A percentile compares a stretch with the other conserved stretches of the same genome.
Conservation (phyloP, 2,888 invertebrate genomes). For the Resseliella maxima region DNA sequence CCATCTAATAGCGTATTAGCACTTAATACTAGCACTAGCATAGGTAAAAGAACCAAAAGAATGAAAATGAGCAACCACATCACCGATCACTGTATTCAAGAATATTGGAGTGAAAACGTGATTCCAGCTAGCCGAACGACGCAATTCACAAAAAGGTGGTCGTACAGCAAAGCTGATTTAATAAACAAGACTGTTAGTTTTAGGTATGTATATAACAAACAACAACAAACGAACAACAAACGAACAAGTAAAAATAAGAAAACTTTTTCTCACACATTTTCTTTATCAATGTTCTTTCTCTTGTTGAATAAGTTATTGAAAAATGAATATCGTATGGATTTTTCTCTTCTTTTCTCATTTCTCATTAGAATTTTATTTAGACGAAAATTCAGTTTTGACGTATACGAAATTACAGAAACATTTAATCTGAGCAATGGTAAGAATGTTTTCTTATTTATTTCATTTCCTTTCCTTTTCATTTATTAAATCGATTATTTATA, state of each 20-base stretch:
- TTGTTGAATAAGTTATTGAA: background rate
- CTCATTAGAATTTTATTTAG: conserved; percentile 40
- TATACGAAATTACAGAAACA: background rate
- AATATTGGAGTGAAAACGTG: conserved; percentile 52
- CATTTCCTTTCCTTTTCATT: background rate
- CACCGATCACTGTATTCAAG: conserved; percentile 1
- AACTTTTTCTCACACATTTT: background rate
- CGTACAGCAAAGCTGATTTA: conserved; percentile 41
- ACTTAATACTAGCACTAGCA: background rate
- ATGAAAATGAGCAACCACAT: conserved; percentile 15
- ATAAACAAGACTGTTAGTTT: conserved; percentile 56
- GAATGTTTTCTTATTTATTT: background rate
- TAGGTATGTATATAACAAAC: conserved; percentile 18
- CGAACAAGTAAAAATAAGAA: background rate
- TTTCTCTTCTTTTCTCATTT: background rate
- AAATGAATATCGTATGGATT: background rate
- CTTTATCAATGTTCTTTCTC: background rate
- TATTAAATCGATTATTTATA: conserved; percentile 16
- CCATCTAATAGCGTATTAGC: background rate
- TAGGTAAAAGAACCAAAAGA: background rate
- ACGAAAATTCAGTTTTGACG: conserved; percentile 17
- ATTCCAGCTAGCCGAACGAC: background rate
- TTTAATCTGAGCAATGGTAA: conserved; percentile 28
- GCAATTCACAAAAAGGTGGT: background rate
- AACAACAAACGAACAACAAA: background rate